Evolutionary conservation across 2,113 vertebrate species (phyloP), one percentile per base, ranked within the genome.

Genomic region (Oncorhynchus tshawytscha): DNA sequence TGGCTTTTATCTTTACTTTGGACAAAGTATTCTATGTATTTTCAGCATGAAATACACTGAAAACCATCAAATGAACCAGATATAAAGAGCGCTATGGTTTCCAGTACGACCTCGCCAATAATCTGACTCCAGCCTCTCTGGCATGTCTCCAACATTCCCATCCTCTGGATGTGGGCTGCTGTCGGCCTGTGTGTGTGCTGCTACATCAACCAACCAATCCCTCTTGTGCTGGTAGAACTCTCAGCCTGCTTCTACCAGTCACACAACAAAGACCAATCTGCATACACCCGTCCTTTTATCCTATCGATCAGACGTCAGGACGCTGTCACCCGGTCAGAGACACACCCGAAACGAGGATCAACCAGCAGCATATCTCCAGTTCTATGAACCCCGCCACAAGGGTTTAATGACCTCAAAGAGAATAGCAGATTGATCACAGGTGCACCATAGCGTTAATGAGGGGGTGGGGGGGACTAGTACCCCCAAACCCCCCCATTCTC

Each of bases 401-500:
- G 86, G 66, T 86, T 78, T 90, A 88, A 88, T 84, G 85, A 84
- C 87, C 90, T 93, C 93, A 94, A 94, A 94, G 88, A 92, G 93
- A 93, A 94, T 92, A 91, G 75, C 73, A 77, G 81, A 94, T 91
- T 87, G 91, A 93, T 92, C 93, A 91, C 92, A 93, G 91, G 91
- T 91, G 91, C 86, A 86, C 87, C 74, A 79, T 81, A 83, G 89
- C 25, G 79, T 85, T 94, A 94, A 94, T 93, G 91, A 93, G 87
- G 39, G 39, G 39, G 9, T 91, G 93, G 86, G 72, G 77, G 68
- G 76, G 73, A 71, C 77, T 86, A 81, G 84, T 84, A 81, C 87
- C 71, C 83, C 73, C 60, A 77, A n/a, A 73, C 81, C 67, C 11
- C 45, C 25, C 62, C 62, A 74, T 62, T 12, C 69, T 20, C 18